phyloP scores from a whole-genome alignment of 2,797 vertebrate species.

The Naso thynnoides region DNA sequence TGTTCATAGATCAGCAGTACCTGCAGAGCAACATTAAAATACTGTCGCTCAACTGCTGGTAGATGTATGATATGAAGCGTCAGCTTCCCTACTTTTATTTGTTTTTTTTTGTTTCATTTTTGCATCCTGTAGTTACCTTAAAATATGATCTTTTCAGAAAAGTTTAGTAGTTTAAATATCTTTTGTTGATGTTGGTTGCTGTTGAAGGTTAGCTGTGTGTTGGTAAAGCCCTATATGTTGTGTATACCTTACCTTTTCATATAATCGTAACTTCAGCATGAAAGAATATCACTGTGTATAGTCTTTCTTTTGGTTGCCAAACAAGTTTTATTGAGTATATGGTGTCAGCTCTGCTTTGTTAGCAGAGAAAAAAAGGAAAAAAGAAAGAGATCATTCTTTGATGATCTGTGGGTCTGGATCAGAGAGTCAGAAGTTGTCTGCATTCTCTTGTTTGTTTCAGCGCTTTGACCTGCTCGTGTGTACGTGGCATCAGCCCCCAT shows the following conservation, averaged over 20 bases:
- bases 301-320: constrained; percentile 32
- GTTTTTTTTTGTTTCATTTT: not conserved
- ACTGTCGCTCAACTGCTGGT: not conserved
- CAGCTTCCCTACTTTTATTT: not conserved
- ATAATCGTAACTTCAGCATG: constrained; percentile 14
- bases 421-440: constrained; percentile 63
- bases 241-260: constrained; percentile 5
- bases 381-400: constrained; percentile 51
- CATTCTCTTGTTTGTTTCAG: constrained; percentile 61
- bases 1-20: not conserved
- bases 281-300: constrained; percentile 17
- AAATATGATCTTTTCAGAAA: constrained; percentile 5
- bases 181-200: constrained; percentile 1
- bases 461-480: constrained; percentile 58
- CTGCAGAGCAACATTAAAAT: constrained; percentile 3
- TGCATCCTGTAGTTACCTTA: constrained; percentile 5
- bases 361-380: constrained; percentile 50
- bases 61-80: not conserved
- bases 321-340: constrained; percentile 25
- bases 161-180: constrained; percentile 4
- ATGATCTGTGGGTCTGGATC: constrained; percentile 46
- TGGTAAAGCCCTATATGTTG: constrained; percentile 14
- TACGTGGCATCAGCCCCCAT: constrained; percentile 56
- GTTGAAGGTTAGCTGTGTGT: not conserved
- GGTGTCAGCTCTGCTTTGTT: constrained; percentile 57